Evolutionary conservation across 2,888 invertebrate genomes (phyloP).

Genomic region (Caenorhabditis parvicauda): DNA sequence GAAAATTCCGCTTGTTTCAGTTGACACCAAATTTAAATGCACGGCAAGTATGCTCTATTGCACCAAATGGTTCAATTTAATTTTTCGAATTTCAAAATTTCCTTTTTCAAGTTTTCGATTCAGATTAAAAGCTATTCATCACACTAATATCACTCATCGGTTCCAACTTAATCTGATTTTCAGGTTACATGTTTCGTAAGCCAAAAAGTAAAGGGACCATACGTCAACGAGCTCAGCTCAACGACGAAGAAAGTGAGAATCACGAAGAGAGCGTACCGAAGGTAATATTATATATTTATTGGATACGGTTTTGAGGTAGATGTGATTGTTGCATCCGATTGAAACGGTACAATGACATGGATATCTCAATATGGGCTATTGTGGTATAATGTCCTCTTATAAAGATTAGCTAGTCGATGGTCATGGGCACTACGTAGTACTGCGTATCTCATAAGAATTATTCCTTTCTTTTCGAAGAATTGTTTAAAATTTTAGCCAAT

Average conservation of each 20-base stretch:
- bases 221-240: constrained; percentile 29
- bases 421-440: too few relatives aligned
- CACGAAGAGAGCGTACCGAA: constrained; percentile 5
- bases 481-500: neutral
- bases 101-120: too few relatives aligned
- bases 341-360: too few relatives aligned
- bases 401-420: too few relatives aligned
- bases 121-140: neutral
- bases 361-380: too few relatives aligned
- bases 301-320: too few relatives aligned
- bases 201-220: constrained; percentile 44
- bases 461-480: too few relatives aligned
- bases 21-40: constrained; percentile 6
- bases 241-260: constrained; percentile 19
- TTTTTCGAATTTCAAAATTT: neutral
- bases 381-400: too few relatives aligned
- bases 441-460: too few relatives aligned
- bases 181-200: constrained; percentile 52
- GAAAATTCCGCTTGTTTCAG: neutral
- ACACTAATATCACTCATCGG: neutral
- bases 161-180: neutral
- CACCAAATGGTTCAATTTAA: neutral
- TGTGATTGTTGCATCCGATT: too few relatives aligned
- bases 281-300: too few relatives aligned
- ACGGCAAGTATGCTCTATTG: neutral